Conservation (phyloP, 2,797 vertebrate genomes). For the Helostoma temminkii region DNA sequence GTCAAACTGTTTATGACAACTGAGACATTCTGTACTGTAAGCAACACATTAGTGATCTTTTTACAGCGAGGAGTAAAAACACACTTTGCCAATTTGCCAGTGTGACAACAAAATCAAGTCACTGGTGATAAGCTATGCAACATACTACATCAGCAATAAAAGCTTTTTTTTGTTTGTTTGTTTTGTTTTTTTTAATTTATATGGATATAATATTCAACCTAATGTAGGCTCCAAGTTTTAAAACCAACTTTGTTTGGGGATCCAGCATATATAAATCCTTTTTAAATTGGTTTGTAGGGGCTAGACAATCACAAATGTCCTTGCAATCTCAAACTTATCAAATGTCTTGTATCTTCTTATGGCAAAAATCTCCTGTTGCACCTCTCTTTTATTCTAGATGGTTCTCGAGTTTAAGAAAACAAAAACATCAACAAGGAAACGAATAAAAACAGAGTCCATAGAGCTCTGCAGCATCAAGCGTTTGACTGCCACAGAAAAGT, state of each 20-base stretch:
- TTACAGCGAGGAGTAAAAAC: constrained; percentile 59
- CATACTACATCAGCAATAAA: constrained; percentile 69
- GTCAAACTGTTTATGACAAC: constrained; percentile 64
- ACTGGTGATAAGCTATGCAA: constrained; percentile 68
- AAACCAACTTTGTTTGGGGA: constrained; percentile 85
- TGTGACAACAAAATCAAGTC: constrained; percentile 61
- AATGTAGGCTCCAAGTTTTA: constrained; percentile 87
- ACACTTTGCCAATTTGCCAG: constrained; percentile 62
- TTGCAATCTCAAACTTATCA: constrained; percentile 78
- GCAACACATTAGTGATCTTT: constrained; percentile 74
- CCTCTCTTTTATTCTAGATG: constrained; percentile 74
- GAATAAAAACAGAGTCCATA: constrained; percentile 77
- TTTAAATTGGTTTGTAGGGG: constrained; percentile 67
- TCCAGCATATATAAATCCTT: constrained; percentile 79
- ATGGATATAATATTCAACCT: constrained; percentile 73
- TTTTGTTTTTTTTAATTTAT: constrained; percentile 62
- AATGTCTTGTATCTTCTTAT: constrained; percentile 78
- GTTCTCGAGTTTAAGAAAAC: constrained; percentile 79
- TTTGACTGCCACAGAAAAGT: constrained; percentile 80
- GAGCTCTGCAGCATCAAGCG: constrained; percentile 66
- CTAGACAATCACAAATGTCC: constrained; percentile 82
- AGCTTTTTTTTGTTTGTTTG: too few species aligned
- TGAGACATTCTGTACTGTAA: constrained; percentile 76
- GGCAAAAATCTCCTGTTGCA: constrained; percentile 77
- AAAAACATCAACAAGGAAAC: constrained; percentile 76